phyloP scores from a whole-genome alignment of 30 jellyfish, hydroid and myxozoan species.

The Turritopsis rubra region DNA sequence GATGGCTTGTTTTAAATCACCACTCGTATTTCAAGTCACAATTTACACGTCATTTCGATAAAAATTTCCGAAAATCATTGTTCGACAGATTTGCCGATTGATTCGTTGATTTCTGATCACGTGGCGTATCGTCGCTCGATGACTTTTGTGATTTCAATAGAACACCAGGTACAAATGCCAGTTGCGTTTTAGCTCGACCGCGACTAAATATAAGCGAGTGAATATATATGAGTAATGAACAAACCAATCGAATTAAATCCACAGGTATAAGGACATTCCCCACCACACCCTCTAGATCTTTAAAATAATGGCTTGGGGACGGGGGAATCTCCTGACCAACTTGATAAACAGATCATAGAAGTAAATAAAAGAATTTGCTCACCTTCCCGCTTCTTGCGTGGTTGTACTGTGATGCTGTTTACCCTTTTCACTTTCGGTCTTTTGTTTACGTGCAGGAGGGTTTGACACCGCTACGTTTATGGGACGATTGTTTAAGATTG shows the following conservation, averaged over 20 bases:
- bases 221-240: no score
- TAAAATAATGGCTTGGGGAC: no score
- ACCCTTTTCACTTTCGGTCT: neutral
- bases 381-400: conserved; percentile 19
- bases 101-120: neutral
- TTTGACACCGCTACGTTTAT: conserved; percentile 86
- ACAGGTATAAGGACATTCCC: no score
- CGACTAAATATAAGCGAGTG: conserved; percentile 41
- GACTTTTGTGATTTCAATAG: conserved; percentile 19
- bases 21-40: no score
- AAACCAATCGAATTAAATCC: neutral
- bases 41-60: neutral
- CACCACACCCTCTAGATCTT: no score
- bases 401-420: neutral
- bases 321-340: no score
- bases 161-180: conserved; percentile 77
- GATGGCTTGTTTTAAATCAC: no score
- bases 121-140: neutral
- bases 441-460: conserved; percentile 84
- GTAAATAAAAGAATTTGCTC: no score
- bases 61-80: conserved; percentile 71
- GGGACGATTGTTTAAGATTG: conserved; percentile 47
- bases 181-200: conserved; percentile 87
- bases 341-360: no score
- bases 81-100: conserved; percentile 42